Conservation (phyloP, 2,888 invertebrate species). For the Biston betularia region DNA sequence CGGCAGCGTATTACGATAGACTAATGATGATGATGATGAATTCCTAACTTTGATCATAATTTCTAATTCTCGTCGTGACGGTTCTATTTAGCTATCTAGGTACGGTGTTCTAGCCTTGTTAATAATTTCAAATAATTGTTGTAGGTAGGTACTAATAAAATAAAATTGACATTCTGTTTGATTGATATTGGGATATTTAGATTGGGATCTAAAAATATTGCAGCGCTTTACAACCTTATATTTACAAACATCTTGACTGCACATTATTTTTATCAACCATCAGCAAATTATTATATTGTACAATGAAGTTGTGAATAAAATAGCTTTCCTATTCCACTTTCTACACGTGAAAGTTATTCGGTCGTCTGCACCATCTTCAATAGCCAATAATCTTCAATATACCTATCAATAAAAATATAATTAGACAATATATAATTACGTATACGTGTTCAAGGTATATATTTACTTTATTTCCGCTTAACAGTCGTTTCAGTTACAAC, state of each 20-base stretch:
- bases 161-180: conserved; percentile 21
- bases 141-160: conserved; percentile 25
- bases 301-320: conserved; percentile 3
- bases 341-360: conserved; percentile 13
- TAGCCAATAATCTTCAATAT: not conserved
- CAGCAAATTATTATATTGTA: conserved; percentile 4
- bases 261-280: conserved; percentile 22
- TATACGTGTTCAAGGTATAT: too few species aligned
- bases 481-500: too few species aligned
- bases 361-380: not conserved
- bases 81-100: too few species aligned
- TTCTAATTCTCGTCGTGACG: too few species aligned
- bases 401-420: not conserved
- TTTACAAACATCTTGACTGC: conserved; percentile 21
- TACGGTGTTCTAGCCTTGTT: not conserved
- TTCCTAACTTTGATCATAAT: too few species aligned
- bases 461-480: too few species aligned
- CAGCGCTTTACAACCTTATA: conserved; percentile 1
- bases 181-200: conserved; percentile 28
- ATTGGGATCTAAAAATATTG: conserved; percentile 26
- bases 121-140: conserved; percentile 16
- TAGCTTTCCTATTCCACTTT: not conserved
- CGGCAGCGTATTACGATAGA: too few species aligned
- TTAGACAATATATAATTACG: too few species aligned
- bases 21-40: too few species aligned